Evolutionary conservation across 2,888 invertebrate genomes (phyloP), one percentile per base, ranked within the genome.

Genomic region (Andrena praecox): DNA sequence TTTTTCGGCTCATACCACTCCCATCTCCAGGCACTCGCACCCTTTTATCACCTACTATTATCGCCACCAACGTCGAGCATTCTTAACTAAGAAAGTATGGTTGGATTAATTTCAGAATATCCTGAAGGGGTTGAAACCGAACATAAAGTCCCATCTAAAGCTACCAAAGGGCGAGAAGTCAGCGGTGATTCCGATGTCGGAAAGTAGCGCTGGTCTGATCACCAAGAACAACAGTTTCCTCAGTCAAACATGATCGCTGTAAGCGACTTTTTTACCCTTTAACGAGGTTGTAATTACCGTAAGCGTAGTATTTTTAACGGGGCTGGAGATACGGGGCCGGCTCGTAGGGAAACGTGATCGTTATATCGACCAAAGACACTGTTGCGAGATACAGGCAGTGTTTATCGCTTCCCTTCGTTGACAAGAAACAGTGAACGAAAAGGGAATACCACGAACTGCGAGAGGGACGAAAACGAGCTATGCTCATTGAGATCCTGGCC

Each of bases 161-260:
- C 80, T 95, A 77, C 94, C 95, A 8, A 93, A 94, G 62, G 93
- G 94, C 67, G 94, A 94, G 78, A 94, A 94, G 84, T 92, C 93
- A 42, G 93, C 94, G 1, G 94, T 94, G n/a, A 93, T 95, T 70
- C 93, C 95, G 8, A 94, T 95, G 92, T 95, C 95, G 0, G 95
- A 95, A 84, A 95, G 95, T 87, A 94, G 94, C 80, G 94, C 94
- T 2, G 94, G 94, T 50, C 92, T 94, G 67, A 92, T 94, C 72
- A 91, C 93, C 24, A 94, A 93, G 75, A 94, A 94, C 89, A 93
- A 91, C 87, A 94, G 94, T 72, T 94, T 94, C 86, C 88, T 94
- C 42, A 93, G 91, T 89, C 92, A 93, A 86, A 89, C 91, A 91
- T 91, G 91, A 91, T 89, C 67, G 31, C 56, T 27, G 70, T 69